A percentile compares a stretch with the other conserved stretches of the same genome.
Evolutionary conservation across 2,797 vertebrate genomes (phyloP).

Genomic region (Podarcis lilfordi): DNA sequence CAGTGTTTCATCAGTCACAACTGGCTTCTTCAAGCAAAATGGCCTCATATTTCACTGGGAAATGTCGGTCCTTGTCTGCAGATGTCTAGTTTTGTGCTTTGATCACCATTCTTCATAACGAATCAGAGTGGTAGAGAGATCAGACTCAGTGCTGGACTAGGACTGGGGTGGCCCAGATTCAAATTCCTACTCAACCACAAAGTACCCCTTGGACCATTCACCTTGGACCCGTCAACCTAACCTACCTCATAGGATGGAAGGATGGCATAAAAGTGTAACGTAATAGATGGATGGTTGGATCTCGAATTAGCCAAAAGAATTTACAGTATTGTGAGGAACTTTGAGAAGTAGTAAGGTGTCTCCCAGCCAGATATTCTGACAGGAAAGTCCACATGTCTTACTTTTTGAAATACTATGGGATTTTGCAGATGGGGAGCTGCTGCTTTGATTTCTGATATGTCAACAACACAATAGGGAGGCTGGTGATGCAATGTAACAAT

Average conservation of each 20-base stretch:
- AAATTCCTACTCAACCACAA: not conserved
- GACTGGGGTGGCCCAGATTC: not conserved
- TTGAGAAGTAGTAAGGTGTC: not conserved
- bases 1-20: constrained; percentile 57
- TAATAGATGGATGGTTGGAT: not conserved
- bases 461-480: too few species aligned
- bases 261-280: not conserved
- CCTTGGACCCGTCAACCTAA: not conserved
- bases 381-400: too few species aligned
- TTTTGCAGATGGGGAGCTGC: too few species aligned
- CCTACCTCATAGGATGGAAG: not conserved
- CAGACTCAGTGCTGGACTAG: not conserved
- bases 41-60: constrained; percentile 1
- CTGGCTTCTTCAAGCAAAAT: constrained; percentile 46
- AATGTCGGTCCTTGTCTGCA: not conserved
- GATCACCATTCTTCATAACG: not conserved
- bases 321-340: not conserved
- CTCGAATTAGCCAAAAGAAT: not conserved
- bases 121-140: not conserved
- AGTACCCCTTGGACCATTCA: not conserved
- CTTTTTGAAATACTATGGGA: too few species aligned
- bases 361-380: too few species aligned
- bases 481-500: too few species aligned
- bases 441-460: too few species aligned
- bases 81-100: too few species aligned